Conservation (phyloP, 2,113 vertebrate species). For the Cyphomyrus plagiostoma region DNA sequence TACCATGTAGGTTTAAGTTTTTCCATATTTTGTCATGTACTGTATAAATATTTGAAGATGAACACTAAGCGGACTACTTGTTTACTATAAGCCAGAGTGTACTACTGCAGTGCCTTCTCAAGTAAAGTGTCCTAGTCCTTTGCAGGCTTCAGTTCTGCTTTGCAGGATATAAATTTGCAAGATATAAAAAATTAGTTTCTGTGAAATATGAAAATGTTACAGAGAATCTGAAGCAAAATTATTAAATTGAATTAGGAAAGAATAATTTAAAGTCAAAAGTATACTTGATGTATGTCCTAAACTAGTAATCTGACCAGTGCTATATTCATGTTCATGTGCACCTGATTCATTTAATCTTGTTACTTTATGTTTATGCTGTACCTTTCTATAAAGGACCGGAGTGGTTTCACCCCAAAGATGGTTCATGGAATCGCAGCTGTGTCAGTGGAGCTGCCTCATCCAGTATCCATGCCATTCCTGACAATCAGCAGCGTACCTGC, state of each 20-base stretch:
- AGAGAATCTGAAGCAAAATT: background rate
- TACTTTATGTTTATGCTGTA: background rate
- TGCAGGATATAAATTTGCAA: background rate
- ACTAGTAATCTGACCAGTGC: background rate
- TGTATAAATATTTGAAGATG: too few species aligned
- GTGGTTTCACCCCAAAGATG: background rate
- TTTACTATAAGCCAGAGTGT: too few species aligned
- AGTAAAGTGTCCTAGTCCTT: background rate
- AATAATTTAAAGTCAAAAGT: background rate
- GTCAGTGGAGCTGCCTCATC: too few species aligned
- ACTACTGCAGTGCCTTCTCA: too few species aligned
- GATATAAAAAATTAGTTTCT: background rate
- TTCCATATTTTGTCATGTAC: too few species aligned
- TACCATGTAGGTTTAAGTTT: too few species aligned
- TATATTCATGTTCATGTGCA: background rate
- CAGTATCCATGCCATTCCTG: too few species aligned
- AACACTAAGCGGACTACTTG: too few species aligned
- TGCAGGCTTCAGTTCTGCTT: background rate
- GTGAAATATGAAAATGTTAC: background rate
- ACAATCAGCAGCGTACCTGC: too few species aligned
- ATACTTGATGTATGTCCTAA: background rate
- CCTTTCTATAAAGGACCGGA: background rate
- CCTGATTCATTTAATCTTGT: background rate
- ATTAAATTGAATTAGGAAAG: background rate
- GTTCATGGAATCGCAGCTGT: too few species aligned